Base-by-base conservation (phyloP, 2,888 invertebrate species). In the Drosophila glabriapex region DNA sequence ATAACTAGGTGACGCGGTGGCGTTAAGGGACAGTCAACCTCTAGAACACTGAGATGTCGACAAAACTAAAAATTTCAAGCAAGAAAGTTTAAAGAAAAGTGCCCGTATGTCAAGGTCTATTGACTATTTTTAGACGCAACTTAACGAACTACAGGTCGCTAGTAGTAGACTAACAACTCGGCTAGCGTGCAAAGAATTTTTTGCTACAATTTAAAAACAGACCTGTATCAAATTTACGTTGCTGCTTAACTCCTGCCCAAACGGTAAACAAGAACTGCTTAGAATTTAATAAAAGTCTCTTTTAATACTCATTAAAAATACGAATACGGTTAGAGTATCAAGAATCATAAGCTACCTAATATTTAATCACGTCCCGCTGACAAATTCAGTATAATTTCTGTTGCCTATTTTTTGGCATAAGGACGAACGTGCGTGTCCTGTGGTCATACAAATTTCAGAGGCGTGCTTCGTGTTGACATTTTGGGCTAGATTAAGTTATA, bases 401-500 rank as follows among this genome's bases (percentile, higher is more conserved):
- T 55, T 56, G 74, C 50, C 39, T 53, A 49, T 69, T 69, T 56
- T 49, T 43, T 16, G 55, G 52, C 46, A 19, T 25, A 10, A 25
- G 53, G n/a, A 31, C 12, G 28, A 14, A 12, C 46, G 89, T 85
- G 89, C 90, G 85, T 85, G 85, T 82, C 78, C 55, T 59, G 66
- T 31, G 61, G 72, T 76, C 76, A 77, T 89, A 87, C 70, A 85
- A 85, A 85, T 70, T 83, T 80, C 61, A 55, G 62, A 65, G 72
- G 69, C 77, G 66, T 54, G 66, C 71, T 75, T 67, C 67, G 67
- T 81, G 89, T 81, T 89, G 89, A 86, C 84, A 89, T 86, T 46
- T 86, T 70, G 25, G 73, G 75, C 78, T 88, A 80, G 90, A 85
- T 85, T 85, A 90, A 85, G 88, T 85, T 90, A 90, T 85, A 90